phyloP scores from a whole-genome alignment of 2,888 invertebrate genomes.

The Conchocele bisecta region DNA sequence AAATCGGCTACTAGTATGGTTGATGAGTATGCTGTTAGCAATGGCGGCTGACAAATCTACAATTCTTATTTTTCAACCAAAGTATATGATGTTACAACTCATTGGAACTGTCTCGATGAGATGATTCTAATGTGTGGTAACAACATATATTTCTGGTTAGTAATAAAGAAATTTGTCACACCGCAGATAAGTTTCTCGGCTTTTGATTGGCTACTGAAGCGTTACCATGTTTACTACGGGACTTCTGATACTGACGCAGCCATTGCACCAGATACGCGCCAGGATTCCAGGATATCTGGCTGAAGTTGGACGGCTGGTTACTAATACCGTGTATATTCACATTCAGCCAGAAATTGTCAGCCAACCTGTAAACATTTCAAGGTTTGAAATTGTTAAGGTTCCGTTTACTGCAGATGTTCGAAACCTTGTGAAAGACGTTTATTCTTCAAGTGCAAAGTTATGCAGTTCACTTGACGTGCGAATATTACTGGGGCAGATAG shows the following conservation, averaged over 20 bases:
- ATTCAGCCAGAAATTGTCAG: slow-evolving; percentile 63
- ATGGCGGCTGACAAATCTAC: no score
- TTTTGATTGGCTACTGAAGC: no score
- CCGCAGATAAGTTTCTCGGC: no score
- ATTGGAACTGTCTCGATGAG: no score
- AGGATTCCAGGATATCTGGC: slow-evolving; percentile 62
- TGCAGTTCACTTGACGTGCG: slow-evolving; percentile 69
- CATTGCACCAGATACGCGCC: slow-evolving; percentile 59
- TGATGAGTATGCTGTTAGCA: no score
- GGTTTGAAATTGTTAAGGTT: slow-evolving; percentile 45
- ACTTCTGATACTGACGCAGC: slow-evolving; percentile 72
- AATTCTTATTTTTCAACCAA: no score
- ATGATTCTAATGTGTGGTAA: no score
- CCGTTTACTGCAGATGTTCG: slow-evolving; percentile 64
- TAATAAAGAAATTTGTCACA: no score
- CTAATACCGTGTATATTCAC: slow-evolving; percentile 72
- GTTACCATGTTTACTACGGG: slow-evolving; percentile 70
- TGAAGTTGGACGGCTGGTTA: slow-evolving; percentile 61
- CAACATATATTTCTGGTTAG: no score
- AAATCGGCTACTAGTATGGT: no score
- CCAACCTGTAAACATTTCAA: not conserved
- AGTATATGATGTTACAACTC: no score
- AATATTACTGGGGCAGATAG: slow-evolving; percentile 69
- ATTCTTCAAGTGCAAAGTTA: slow-evolving; percentile 58
- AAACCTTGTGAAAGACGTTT: slow-evolving; percentile 66